phyloP scores from a whole-genome alignment of 1,140 invertebrate species.

The Riptortus pedestris region DNA sequence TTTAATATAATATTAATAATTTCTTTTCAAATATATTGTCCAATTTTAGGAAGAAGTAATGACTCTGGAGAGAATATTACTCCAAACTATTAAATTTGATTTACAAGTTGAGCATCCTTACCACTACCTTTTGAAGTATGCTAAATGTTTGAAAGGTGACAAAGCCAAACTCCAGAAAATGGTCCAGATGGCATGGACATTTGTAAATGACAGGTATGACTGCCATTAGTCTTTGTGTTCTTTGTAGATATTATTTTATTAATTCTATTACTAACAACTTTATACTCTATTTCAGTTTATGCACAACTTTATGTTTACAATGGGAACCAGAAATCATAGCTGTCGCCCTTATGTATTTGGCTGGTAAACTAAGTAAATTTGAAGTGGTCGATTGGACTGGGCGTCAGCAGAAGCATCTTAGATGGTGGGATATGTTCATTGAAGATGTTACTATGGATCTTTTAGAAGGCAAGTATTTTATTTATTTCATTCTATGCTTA shows the following conservation, averaged over 20 bases:
- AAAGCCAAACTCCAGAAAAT: conserved; percentile 80
- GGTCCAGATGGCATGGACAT: conserved; percentile 99
- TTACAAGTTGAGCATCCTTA: conserved; percentile 97
- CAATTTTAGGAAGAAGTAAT: conserved; percentile 88
- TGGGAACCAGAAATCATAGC: conserved; percentile 99
- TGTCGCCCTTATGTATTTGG: conserved; percentile 92
- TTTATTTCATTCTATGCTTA: not conserved
- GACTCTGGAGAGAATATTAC: conserved; percentile 88
- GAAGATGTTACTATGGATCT: conserved; percentile 92
- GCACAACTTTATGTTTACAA: conserved; percentile 91
- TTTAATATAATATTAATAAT: too few relatives aligned
- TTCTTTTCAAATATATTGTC: too few relatives aligned
- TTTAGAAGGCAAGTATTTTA: conserved; percentile 56
- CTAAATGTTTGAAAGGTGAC: conserved; percentile 82
- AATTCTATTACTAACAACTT: too few relatives aligned
- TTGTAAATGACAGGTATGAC: conserved; percentile 92
- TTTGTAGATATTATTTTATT: not conserved
- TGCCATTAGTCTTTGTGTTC: conserved; percentile 20
- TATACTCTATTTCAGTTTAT: conserved; percentile 54
- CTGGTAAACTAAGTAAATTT: conserved; percentile 92
- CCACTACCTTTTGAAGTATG: conserved; percentile 86
- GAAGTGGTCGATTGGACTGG: conserved; percentile 89
- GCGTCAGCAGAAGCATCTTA: conserved; percentile 62
- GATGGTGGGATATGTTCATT: conserved; percentile 98
- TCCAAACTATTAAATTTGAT: conserved; percentile 99